Conservation (phyloP, 2,797 vertebrate species). For the Chlorospingus flavigularis region DNA sequence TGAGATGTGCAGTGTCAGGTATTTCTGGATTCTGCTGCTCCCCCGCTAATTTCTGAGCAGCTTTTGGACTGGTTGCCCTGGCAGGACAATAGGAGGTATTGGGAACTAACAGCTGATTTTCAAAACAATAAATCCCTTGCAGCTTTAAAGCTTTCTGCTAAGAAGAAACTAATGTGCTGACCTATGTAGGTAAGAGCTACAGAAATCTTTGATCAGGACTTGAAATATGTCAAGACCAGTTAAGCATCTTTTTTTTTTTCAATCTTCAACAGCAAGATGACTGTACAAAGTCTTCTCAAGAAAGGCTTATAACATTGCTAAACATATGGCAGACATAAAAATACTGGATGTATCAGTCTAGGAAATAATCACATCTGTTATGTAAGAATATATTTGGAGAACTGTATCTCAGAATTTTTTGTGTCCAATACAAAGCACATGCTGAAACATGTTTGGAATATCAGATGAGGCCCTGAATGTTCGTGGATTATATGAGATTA, state of each 20-base stretch:
- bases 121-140: constrained; percentile 21
- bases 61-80: not conserved
- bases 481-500: not conserved
- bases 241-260: not conserved
- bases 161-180: constrained; percentile 30
- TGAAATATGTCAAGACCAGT: not conserved
- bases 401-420: not conserved
- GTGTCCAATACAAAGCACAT: not conserved
- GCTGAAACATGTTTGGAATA: not conserved
- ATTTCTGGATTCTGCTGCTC: not conserved
- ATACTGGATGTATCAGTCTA: not conserved
- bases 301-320: not conserved
- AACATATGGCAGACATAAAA: constrained; percentile 42
- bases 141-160: constrained; percentile 10
- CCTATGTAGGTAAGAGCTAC: not conserved
- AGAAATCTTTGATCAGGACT: not conserved
- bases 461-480: not conserved
- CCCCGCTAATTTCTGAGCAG: not conserved
- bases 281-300: not conserved
- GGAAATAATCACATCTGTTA: constrained; percentile 5
- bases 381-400: not conserved
- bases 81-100: not conserved
- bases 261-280: not conserved
- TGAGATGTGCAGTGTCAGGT: not conserved
- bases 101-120: constrained; percentile 48